Evolutionary conservation across 53 echinoderm and acorn worm species (phyloP).

Genomic region (Astropecten irregularis): DNA sequence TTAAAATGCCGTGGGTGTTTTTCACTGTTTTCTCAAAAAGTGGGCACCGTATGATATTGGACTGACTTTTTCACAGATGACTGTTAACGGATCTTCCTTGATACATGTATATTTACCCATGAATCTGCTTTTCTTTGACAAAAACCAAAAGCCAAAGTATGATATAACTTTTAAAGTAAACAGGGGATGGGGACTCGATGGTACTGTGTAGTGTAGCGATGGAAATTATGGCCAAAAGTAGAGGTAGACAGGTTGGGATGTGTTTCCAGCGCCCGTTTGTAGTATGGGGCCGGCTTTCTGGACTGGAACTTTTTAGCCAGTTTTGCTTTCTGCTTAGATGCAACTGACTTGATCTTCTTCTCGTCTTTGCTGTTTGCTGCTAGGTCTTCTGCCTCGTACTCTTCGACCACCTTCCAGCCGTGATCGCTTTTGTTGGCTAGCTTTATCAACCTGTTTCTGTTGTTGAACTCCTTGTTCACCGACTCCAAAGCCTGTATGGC

Average conservation of each 20-base stretch:
- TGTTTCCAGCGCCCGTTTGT: background rate
- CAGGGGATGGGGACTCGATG: too few relatives aligned
- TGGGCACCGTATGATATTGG: too few relatives aligned
- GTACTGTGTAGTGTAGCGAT: too few relatives aligned
- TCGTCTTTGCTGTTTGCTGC: constrained; percentile 33
- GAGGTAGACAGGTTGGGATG: background rate
- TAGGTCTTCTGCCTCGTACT: constrained; percentile 1
- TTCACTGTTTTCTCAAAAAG: too few relatives aligned
- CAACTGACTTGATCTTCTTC: background rate
- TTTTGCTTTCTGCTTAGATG: background rate
- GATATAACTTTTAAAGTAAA: too few relatives aligned
- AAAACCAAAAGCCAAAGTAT: too few relatives aligned
- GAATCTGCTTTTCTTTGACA: too few relatives aligned
- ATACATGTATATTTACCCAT: too few relatives aligned
- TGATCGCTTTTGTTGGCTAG: constrained; percentile 9
- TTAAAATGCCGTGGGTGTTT: too few relatives aligned
- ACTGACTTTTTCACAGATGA: too few relatives aligned
- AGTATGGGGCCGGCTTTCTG: background rate
- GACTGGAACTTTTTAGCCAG: background rate
- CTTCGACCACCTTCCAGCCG: constrained; percentile 33
- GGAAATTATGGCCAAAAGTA: too few relatives aligned
- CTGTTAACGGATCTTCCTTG: too few relatives aligned
- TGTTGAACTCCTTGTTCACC: background rate
- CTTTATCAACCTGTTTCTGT: constrained; percentile 6
- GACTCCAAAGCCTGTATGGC: background rate